Evolutionary conservation across 2,797 vertebrate species (phyloP).

Genomic region (Fistularia tabacaria): DNA sequence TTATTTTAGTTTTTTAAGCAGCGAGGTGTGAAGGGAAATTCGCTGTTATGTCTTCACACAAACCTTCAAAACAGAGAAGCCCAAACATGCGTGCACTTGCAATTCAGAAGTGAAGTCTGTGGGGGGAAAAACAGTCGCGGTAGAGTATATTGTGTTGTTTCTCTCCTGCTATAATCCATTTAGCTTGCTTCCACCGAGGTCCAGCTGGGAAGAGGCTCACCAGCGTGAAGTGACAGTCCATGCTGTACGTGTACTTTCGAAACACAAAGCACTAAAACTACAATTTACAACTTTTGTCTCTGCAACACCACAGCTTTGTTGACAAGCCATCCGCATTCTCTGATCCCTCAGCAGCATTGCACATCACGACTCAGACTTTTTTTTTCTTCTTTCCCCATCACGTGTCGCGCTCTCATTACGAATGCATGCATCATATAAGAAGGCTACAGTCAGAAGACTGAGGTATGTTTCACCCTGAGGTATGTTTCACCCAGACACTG

Average conservation of each 20-base stretch:
- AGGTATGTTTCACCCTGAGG: too few relatives aligned
- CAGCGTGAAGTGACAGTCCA: constrained; percentile 12
- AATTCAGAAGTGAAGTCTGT: constrained; percentile 23
- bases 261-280: too few relatives aligned
- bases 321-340: constrained; percentile 5
- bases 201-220: constrained; percentile 20
- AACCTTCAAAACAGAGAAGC: constrained; percentile 1
- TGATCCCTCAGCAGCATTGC: constrained; percentile 1
- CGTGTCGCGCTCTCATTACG: too few relatives aligned
- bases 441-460: too few relatives aligned
- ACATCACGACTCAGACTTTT: too few relatives aligned
- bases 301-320: too few relatives aligned
- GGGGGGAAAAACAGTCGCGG: constrained; percentile 28
- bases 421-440: too few relatives aligned
- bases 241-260: constrained; percentile 1
- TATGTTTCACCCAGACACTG: too few relatives aligned
- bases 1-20: background rate
- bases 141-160: constrained; percentile 26
- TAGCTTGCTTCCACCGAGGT: constrained; percentile 19
- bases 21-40: background rate
- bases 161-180: constrained; percentile 38
- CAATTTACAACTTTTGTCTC: constrained; percentile 26
- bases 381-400: too few relatives aligned
- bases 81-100: constrained; percentile 10
- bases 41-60: constrained; percentile 5